Evolutionary conservation across 2,888 invertebrate species (phyloP), one percentile per base, ranked within the genome.

Genomic region (Neoaliturus tenellus): DNA sequence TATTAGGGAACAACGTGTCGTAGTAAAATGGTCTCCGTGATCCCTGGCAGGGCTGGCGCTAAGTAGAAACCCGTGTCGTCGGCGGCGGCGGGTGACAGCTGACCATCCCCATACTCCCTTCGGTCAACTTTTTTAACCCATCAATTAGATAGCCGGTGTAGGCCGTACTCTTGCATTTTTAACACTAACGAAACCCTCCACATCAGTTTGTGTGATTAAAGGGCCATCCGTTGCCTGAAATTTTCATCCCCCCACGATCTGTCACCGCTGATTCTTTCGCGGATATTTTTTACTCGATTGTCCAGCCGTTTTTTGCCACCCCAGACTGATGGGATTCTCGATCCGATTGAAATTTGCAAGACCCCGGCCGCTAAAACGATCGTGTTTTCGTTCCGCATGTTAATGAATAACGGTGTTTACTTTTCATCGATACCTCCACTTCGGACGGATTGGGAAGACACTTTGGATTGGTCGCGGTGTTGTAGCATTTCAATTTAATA

Each of bases 41-140:
- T 35, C 55, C 78, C 55, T 55, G 55, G 23, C 84, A 51, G 78
- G 69, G 71, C 55, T 80, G 67, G 14, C 73, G 84, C 69, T 84
- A 84, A 84, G 84, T 84, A 84, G 84, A 84, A 84, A 84, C 75
- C 84, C 84, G 41, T 84, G 84, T 84, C 62, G 62, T 35, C 75
- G 82, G 71, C 35, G 28, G 31, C n/a, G 35, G n/a, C n/a, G 48
- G 51, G 71, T 62, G 67, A 55, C 82, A 71, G 73, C 81, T 35
- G 80, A 80, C 81, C 55, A 67, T 71, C 48, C 58, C 69, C 73
- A n/a, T 55, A 14, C 62, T 12, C 48, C 82, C 51, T 44, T 73
- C 84, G 84, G 84, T 84, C 84, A 82, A 84, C 84, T 84, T 84
- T 84, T 84, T 84, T 51, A 82, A 82, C 81, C 84, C 84, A 84